phyloP scores from a whole-genome alignment of 2,797 vertebrate species.

The Chaenodraco wilsoni region DNA sequence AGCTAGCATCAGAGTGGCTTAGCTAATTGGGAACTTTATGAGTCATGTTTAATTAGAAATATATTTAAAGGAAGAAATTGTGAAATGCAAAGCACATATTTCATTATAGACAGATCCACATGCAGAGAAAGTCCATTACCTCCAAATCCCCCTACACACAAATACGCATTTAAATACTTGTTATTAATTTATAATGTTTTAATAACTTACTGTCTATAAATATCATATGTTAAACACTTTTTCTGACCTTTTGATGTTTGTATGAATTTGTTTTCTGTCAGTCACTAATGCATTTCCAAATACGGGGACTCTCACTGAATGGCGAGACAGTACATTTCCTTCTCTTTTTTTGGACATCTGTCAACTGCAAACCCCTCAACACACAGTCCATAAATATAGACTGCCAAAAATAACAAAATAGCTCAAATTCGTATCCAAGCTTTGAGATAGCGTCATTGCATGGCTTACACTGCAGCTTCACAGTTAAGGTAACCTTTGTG shows the following conservation, averaged over 20 bases:
- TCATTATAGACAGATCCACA: no score
- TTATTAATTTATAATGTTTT: neutral
- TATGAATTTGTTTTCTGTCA: neutral
- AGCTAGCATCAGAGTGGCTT: neutral
- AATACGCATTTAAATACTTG: neutral
- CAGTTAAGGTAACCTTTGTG: conserved; percentile 3
- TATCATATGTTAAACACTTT: neutral
- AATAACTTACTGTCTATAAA: neutral
- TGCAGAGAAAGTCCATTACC: neutral
- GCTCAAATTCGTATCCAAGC: neutral
- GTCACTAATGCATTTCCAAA: neutral
- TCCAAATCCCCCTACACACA: neutral
- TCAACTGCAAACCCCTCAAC: neutral
- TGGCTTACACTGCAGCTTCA: neutral
- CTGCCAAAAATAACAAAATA: neutral
- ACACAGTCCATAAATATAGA: neutral
- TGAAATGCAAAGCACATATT: neutral
- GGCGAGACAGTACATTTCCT: neutral
- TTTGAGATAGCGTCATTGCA: neutral
- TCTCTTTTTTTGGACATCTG: conserved; percentile 1
- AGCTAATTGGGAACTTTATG: neutral
- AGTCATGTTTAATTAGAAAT: conserved; percentile 1
- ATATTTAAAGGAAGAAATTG: neutral
- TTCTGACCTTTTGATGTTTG: neutral
- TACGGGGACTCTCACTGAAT: neutral